Percentiles rank a stretch among this genome's conserved stretches.
phyloP scores from a whole-genome alignment of 2,797 vertebrate genomes.

The Acipenser transmontanus region DNA sequence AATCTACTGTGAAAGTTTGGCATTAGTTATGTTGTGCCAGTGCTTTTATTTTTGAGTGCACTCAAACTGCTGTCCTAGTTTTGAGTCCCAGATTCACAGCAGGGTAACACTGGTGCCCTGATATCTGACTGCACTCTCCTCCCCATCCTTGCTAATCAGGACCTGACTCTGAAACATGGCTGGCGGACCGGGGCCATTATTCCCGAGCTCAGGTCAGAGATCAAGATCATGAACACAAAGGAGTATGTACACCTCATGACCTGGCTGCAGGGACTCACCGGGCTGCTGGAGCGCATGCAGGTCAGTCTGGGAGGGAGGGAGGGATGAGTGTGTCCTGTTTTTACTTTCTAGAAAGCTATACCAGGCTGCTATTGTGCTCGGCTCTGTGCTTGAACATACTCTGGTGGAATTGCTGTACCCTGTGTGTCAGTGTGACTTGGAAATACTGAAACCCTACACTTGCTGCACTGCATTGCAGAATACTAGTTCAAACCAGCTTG shows the following conservation, averaged over 20 bases:
- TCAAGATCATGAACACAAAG: slow-evolving; percentile 94
- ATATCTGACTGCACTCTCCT: background rate
- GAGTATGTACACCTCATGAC: slow-evolving; percentile 82
- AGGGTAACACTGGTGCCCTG: too few relatives aligned
- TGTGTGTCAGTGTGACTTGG: background rate
- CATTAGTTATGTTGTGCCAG: too few relatives aligned
- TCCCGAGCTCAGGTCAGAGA: slow-evolving; percentile 88
- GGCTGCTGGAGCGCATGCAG: slow-evolving; percentile 93
- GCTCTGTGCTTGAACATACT: too few relatives aligned
- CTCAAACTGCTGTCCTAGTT: too few relatives aligned
- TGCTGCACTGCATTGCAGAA: background rate
- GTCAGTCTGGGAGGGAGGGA: slow-evolving; percentile 63
- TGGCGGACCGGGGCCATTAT: slow-evolving; percentile 98
- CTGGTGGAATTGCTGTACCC: background rate
- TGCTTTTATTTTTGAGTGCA: too few relatives aligned
- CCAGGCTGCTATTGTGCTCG: too few relatives aligned
- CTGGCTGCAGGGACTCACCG: slow-evolving; percentile 90
- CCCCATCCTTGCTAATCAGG: slow-evolving; percentile 51
- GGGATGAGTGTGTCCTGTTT: background rate
- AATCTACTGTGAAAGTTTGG: too few relatives aligned
- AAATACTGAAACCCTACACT: background rate
- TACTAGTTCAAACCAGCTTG: background rate
- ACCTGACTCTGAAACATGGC: slow-evolving; percentile 93
- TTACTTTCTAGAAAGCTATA: slow-evolving; percentile 22
- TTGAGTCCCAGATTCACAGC: too few relatives aligned